Conservation (phyloP, 2,113 vertebrate species). For the Microtus montanus region DNA sequence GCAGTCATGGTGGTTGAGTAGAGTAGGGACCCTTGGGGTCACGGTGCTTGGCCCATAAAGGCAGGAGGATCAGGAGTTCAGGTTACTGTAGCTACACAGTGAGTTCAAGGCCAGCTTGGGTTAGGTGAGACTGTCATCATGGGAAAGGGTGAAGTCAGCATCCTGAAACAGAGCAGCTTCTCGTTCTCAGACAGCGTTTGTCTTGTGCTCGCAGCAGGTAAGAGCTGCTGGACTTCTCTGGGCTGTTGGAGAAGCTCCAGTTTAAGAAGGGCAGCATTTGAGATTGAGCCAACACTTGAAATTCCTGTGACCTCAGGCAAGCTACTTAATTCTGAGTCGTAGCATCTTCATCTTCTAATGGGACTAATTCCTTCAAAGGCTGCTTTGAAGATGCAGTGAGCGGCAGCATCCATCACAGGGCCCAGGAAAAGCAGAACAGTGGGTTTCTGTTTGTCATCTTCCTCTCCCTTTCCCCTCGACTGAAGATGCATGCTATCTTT, state of each 20-base stretch:
- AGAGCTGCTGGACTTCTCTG: background rate
- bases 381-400: background rate
- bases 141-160: background rate
- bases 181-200: background rate
- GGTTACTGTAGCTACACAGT: background rate
- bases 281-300: background rate
- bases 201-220: background rate
- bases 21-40: too few relatives aligned
- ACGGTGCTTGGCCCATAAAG: background rate
- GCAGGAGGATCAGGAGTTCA: background rate
- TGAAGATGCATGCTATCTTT: background rate
- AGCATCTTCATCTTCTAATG: background rate
- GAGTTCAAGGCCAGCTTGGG: background rate
- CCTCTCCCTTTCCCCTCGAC: fast-evolving
- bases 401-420: background rate
- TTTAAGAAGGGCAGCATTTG: background rate
- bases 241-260: background rate
- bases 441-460: background rate
- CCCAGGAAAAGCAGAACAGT: background rate
- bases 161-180: background rate
- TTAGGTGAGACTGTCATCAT: background rate
- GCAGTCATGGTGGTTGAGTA: background rate
- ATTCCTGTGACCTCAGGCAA: background rate
- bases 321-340: background rate
- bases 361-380: background rate